Conservation (phyloP, 2,797 vertebrate species). For the Scyliorhinus canicula region DNA sequence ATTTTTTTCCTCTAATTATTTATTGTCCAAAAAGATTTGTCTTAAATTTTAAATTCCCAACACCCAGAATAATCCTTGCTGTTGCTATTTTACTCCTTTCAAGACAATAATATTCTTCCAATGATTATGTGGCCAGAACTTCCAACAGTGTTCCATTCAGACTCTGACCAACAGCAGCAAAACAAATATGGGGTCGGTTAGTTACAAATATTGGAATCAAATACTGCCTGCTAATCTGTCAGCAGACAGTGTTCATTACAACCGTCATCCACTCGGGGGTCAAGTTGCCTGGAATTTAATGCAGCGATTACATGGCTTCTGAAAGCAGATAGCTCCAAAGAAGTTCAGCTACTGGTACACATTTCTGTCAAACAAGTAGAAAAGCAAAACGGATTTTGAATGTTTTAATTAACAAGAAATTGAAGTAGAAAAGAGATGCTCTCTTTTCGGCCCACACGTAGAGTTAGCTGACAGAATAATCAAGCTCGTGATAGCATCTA, state of each 20-base stretch:
- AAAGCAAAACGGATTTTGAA: not conserved
- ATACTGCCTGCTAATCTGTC: not conserved
- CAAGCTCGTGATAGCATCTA: too few relatives aligned
- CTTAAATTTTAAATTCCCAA: not conserved
- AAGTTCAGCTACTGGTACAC: not conserved
- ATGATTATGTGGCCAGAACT: not conserved
- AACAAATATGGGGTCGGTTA: not conserved
- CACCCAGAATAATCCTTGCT: not conserved
- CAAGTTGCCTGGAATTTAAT: not conserved
- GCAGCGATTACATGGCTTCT: not conserved
- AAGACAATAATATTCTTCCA: not conserved
- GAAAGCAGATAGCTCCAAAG: not conserved
- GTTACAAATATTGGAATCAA: not conserved
- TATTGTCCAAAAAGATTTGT: not conserved
- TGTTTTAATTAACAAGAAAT: not conserved
- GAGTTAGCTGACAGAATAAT: too few relatives aligned
- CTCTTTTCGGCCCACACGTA: conserved; percentile 6
- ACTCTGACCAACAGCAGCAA: not conserved
- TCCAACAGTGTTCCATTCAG: not conserved
- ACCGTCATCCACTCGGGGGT: not conserved
- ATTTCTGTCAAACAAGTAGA: not conserved
- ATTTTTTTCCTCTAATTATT: not conserved
- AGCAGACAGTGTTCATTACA: not conserved
- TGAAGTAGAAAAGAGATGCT: not conserved
- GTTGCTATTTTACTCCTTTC: not conserved